phyloP scores from a whole-genome alignment of 2,113 vertebrate species.

The Sardina pilchardus region DNA sequence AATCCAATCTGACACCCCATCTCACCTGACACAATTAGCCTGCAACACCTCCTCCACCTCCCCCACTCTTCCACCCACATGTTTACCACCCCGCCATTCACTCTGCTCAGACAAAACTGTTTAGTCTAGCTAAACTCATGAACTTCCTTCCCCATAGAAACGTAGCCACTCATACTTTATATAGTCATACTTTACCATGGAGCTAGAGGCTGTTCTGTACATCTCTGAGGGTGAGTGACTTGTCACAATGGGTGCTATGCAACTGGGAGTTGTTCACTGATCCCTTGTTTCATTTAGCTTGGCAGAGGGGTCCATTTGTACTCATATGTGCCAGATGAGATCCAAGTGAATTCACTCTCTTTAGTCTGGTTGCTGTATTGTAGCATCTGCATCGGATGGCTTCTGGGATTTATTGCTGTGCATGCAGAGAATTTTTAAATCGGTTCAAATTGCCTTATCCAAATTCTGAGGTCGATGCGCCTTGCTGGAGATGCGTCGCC shows the following conservation, averaged over 20 bases:
- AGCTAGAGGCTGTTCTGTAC: conserved; percentile 43
- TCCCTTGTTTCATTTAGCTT: neutral
- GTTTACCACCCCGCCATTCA: neutral
- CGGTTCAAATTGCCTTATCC: neutral
- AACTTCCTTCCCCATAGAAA: neutral
- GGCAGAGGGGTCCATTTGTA: neutral
- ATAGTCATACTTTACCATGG: conserved; percentile 28
- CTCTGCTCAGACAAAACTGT: neutral
- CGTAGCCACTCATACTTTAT: neutral
- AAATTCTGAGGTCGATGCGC: conserved; percentile 9
- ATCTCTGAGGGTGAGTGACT: conserved; percentile 48
- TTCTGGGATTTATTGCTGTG: neutral
- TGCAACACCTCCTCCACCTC: neutral
- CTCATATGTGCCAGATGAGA: neutral
- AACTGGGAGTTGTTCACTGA: conserved; percentile 4
- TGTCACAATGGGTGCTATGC: conserved; percentile 26
- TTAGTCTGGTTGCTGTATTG: neutral
- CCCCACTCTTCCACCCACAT: neutral
- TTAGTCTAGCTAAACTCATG: neutral
- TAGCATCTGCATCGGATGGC: neutral
- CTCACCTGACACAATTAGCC: conserved; percentile 61
- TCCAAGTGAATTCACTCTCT: neutral
- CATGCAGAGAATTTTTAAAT: neutral
- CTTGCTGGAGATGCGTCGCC: neutral
- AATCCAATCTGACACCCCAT: conserved; percentile 52